Base-by-base conservation (phyloP, 92 coral and sea anemone genomes). In the Palythoa grandiflora region DNA sequence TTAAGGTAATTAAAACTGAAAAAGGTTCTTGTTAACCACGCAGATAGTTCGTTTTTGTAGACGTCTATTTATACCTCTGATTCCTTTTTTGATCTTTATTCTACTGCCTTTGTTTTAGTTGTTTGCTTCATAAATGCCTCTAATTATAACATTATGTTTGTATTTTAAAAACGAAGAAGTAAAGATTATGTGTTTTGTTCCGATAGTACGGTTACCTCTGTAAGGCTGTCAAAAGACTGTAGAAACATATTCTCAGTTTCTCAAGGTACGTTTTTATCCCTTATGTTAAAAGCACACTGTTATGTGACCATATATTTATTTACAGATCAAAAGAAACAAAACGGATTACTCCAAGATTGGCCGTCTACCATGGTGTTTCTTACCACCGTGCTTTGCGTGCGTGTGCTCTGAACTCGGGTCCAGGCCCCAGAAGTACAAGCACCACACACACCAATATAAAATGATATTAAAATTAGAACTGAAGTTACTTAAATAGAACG, bases 201-300 rank as follows among this genome's bases (percentile, higher is more conserved):
- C 80, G 76, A 9, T 74, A 96, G 99, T 88, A 93, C 97, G 38
- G 99, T 96, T 1, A 96, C 99, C 13, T 93, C 99, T 0, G 98
- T 96, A 16, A 93, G 98, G 59, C 88, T 96, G 73, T 96, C 99
- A 7, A 92, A 87, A 73, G 99, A 96, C 88, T 95, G 99, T 78
- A 95, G 92, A 70, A 80, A 91, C 73, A 98, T 96, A 38, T 96
- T 96, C 80, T 95, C 98, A 15, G 99, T 96, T 74, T 96, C 99
- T 10, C 99, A 96, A 95, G 99, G 99, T 96, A 76, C 54, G 84
- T 63, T 9, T 36, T 70, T 36, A 6, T 20, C 12, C 16, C 10
- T 3, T 28, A 3, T 35, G 47, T 9, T 3, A 16, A n/a, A 63
- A 16, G 35, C 21, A 63, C 20, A 12, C 3, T 57, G 6, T 2